Percentiles rank a stretch among this genome's conserved stretches.
Conservation (phyloP, 2,797 vertebrate species). For the Myotis pilosus region DNA sequence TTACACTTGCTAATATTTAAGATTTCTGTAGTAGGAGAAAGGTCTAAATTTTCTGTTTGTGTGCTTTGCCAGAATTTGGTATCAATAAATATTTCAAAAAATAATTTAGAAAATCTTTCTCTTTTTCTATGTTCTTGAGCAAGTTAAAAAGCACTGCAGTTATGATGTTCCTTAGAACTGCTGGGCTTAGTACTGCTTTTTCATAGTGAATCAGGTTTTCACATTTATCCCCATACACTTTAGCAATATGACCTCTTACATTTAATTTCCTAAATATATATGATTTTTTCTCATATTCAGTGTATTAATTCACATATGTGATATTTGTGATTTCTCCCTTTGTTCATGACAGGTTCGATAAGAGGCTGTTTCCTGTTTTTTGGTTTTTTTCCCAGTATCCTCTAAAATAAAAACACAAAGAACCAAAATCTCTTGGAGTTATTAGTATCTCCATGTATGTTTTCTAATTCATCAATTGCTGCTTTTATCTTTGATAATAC, state of each 20-base stretch:
- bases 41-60: not conserved
- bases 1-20: not conserved
- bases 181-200: not conserved
- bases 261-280: not conserved
- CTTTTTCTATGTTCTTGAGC: not conserved
- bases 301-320: not conserved
- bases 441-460: not conserved
- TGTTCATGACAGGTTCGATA: not conserved
- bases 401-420: not conserved
- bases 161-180: not conserved
- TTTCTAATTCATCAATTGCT: slow-evolving; percentile 3
- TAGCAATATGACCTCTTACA: not conserved
- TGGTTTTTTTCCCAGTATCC: not conserved
- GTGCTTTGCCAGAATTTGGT: not conserved
- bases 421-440: not conserved
- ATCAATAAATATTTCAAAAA: not conserved
- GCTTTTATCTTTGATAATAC: not conserved
- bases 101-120: not conserved
- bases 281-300: not conserved
- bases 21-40: not conserved
- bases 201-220: not conserved
- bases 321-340: not conserved
- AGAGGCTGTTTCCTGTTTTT: not conserved
- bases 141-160: not conserved
- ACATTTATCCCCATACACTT: not conserved